These are phyloP conservation scores for Sapajus apella DNA, from an alignment of 2,113 vertebrate species.

Conservation along the genomic window DNA sequence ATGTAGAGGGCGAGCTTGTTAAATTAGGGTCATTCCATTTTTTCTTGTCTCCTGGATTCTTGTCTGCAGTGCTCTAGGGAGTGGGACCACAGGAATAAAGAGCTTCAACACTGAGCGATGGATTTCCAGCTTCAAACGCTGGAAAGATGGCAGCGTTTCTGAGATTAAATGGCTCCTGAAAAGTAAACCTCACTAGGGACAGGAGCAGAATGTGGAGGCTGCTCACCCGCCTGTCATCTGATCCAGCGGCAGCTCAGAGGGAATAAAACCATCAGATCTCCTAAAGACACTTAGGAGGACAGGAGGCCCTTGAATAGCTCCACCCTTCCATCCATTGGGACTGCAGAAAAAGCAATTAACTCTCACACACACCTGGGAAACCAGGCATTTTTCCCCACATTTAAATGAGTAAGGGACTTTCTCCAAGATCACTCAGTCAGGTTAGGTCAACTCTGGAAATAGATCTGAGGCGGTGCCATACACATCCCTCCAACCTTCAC, in stretches of 20 bases:
- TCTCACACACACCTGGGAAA: background rate
- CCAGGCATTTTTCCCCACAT: background rate
- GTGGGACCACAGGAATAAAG: background rate
- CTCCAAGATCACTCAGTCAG: background rate
- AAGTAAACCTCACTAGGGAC: constrained; percentile 19
- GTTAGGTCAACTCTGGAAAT: background rate
- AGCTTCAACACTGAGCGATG: background rate
- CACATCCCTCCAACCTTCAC: background rate
- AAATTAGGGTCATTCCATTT: constrained; percentile 61
- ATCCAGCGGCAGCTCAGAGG: background rate
- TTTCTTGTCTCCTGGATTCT: constrained; percentile 62
- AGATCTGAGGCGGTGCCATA: background rate
- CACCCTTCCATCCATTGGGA: no score
- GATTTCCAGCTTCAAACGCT: constrained; percentile 37
- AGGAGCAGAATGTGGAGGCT: background rate
- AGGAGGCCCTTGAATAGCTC: background rate
- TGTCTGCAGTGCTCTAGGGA: constrained; percentile 43
- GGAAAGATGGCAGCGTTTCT: background rate
- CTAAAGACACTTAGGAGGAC: background rate
- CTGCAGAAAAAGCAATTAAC: background rate
- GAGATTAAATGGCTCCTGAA: background rate
- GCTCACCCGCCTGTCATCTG: background rate
- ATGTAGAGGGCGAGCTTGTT: constrained; percentile 68
- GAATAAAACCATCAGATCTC: background rate
- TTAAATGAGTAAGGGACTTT: background rate